Conservation (phyloP, 2,888 invertebrate species). For the Drosophila mulleri region DNA sequence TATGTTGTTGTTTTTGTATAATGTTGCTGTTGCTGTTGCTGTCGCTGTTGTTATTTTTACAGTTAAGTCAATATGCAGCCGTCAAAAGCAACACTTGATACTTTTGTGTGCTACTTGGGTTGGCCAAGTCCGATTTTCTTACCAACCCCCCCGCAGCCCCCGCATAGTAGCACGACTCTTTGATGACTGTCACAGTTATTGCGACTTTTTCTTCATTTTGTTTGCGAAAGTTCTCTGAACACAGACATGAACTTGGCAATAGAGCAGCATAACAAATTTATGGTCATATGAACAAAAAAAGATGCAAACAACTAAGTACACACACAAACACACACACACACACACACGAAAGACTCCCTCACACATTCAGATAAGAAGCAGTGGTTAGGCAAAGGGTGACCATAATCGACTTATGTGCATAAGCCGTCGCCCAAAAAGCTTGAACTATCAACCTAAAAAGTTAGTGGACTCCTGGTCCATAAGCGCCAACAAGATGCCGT, state of each 20-base stretch:
- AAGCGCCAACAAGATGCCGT: conserved; percentile 41
- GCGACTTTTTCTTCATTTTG: conserved; percentile 69
- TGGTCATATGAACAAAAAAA: conserved; percentile 64
- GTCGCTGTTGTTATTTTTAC: conserved; percentile 65
- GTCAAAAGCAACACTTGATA: conserved; percentile 81
- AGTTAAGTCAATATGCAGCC: conserved; percentile 81
- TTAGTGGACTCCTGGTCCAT: conserved; percentile 30
- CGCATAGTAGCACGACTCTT: conserved; percentile 4
- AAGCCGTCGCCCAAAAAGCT: conserved; percentile 57
- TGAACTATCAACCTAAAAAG: conserved; percentile 73
- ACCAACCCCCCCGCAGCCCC: conserved; percentile 28
- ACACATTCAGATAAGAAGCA: conserved; percentile 6
- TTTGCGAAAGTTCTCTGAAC: conserved; percentile 65
- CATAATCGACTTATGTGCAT: conserved; percentile 78
- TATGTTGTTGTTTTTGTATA: conserved; percentile 5
- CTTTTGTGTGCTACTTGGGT: conserved; percentile 73
- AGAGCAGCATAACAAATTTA: conserved; percentile 69
- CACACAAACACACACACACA: background rate
- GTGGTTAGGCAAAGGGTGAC: conserved; percentile 64
- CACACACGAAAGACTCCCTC: background rate
- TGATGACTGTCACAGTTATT: conserved; percentile 69
- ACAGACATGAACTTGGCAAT: conserved; percentile 49
- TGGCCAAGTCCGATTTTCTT: conserved; percentile 34
- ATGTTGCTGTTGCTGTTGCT: conserved; percentile 11
- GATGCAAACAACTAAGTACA: conserved; percentile 26